These are phyloP conservation scores for Junonia oenone DNA, from an alignment of 2,888 invertebrate genomes.

Conservation along the genomic window DNA sequence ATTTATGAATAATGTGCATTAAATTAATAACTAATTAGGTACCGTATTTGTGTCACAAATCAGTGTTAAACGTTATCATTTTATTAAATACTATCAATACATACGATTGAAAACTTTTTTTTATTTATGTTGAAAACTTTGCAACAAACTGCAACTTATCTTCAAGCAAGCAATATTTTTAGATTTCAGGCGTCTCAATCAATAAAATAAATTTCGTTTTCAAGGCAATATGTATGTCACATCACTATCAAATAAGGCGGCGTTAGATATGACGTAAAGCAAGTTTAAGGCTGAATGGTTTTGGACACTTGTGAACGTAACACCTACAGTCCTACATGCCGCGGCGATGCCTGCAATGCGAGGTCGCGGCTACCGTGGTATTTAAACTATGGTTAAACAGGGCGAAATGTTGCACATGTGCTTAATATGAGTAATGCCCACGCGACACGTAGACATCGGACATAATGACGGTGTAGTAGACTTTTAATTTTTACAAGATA, in stretches of 20 bases:
- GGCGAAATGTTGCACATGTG: not conserved
- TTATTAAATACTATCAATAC: not conserved
- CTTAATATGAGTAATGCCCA: not conserved
- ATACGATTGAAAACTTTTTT: too few relatives aligned
- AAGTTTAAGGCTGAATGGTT: constrained; percentile 63
- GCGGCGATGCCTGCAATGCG: constrained; percentile 14
- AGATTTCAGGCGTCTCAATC: too few relatives aligned
- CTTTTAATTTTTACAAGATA: too few relatives aligned
- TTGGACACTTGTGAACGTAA: constrained; percentile 35
- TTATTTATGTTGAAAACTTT: too few relatives aligned
- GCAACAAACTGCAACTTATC: too few relatives aligned
- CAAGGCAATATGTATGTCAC: too few relatives aligned
- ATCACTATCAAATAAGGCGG: constrained; percentile 32
- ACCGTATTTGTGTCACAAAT: constrained; percentile 1
- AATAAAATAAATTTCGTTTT: too few relatives aligned
- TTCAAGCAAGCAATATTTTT: too few relatives aligned
- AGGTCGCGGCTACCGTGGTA: not conserved
- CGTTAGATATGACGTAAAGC: constrained; percentile 53
- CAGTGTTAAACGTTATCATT: not conserved
- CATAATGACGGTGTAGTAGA: not conserved
- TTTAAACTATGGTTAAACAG: not conserved
- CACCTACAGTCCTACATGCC: constrained; percentile 38
- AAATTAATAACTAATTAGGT: too few relatives aligned
- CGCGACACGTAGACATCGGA: not conserved
- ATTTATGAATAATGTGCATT: constrained; percentile 1